Evolutionary conservation across 2,888 invertebrate species (phyloP), one percentile per base, ranked within the genome.

Genomic region (Leptura quadrifasciata): DNA sequence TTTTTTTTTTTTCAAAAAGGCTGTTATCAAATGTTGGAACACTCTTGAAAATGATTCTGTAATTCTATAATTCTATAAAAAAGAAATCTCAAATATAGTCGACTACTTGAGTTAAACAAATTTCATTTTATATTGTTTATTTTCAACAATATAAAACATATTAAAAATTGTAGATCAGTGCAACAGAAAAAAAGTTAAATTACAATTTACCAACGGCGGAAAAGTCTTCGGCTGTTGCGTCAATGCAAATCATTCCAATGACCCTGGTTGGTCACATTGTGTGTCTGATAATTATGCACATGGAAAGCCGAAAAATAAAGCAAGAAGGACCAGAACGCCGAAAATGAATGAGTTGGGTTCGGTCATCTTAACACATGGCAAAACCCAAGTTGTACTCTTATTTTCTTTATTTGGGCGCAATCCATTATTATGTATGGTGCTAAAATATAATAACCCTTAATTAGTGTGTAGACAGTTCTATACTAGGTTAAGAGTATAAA

Each of bases 301-400:
- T 64, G 35, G 63, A 47, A 64, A 47, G 47, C 47, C n/a, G 5
- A 47, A 47, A 47, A 47, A 64, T 20, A 64, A 39, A 64, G 9
- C 20, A 35, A 64, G 47, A 64, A 47, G 63, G 21, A 64, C 39
- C 63, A 35, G 63, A 47, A 64, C 63, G 9, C 39, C 63, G 63
- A 64, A 64, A 64, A 64, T 64, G 63, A 64, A 39, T 39, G 63
- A 47, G 63, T 4, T 64, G 47, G 63, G 63, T 47, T 64, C 12
- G 57, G 57, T 15, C 21, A 57, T 57, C 57, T 4, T 8, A 20
- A 57, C 57, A 57, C 21, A 57, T 47, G 63, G 63, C 39, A 21
- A 64, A 64, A 35, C 63, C 60, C n/a, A 31, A 31, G 17, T 31
- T 31, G 17, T 17, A 15, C 15, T 47, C 20, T 64, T 64, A 12